Evolutionary conservation across 2,888 invertebrate genomes (phyloP).

Genomic region (Plusia festucae): DNA sequence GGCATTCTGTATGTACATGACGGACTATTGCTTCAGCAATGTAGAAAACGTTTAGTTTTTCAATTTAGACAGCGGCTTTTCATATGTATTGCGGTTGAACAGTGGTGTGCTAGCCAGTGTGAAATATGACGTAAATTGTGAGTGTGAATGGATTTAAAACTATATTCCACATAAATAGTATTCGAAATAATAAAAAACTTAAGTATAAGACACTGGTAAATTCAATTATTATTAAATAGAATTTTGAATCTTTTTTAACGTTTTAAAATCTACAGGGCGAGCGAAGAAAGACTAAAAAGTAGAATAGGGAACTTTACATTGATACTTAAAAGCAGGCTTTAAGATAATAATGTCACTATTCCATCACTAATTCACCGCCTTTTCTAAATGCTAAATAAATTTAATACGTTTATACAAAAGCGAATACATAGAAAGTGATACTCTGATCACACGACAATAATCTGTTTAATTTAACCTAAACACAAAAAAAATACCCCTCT

Average conservation of each 20-base stretch:
- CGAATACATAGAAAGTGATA: background rate
- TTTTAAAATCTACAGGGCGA: no score
- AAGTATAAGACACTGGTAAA: no score
- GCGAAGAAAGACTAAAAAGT: no score
- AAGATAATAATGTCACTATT: no score
- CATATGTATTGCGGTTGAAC: constrained; percentile 23
- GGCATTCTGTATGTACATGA: background rate
- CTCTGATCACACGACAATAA: background rate
- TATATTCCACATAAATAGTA: constrained; percentile 16
- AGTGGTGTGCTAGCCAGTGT: constrained; percentile 19
- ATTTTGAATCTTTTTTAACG: no score
- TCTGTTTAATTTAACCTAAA: background rate
- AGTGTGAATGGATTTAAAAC: constrained; percentile 42
- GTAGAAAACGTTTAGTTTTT: constrained; percentile 34
- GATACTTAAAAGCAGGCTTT: no score
- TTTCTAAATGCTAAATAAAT: no score
- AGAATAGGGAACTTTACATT: no score
- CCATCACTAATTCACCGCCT: no score
- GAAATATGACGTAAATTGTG: constrained; percentile 22
- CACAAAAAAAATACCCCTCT: background rate
- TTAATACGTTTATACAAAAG: background rate
- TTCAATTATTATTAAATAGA: no score
- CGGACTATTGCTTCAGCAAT: background rate
- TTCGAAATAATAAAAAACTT: no score
- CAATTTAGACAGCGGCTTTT: constrained; percentile 34